Evolutionary conservation across 1,140 invertebrate genomes (phyloP).

Genomic region (Bombus turneri): DNA sequence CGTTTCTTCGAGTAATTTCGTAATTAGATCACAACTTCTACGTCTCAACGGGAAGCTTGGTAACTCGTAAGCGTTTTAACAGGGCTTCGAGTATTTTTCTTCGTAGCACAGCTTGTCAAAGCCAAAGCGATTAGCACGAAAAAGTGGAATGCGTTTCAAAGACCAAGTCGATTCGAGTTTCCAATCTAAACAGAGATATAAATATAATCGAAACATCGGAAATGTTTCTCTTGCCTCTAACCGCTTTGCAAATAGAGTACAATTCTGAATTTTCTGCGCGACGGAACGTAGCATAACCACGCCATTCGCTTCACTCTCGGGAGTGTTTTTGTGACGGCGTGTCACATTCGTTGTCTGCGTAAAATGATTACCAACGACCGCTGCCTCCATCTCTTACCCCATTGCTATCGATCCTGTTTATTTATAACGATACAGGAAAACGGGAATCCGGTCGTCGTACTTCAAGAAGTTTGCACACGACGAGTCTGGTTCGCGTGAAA

Average conservation of each 20-base stretch:
- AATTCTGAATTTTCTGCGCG: background rate
- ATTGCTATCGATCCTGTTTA: slow-evolving; percentile 43
- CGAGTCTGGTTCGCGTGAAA: background rate
- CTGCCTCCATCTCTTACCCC: background rate
- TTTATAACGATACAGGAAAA: slow-evolving; percentile 63
- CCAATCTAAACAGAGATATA: background rate
- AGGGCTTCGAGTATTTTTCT: too few species aligned
- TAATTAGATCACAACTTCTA: background rate
- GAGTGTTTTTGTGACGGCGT: background rate
- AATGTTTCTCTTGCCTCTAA: background rate
- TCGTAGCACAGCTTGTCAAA: background rate
- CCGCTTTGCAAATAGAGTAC: background rate
- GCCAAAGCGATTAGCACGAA: background rate
- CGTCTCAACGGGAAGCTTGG: too few species aligned
- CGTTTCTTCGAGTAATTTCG: background rate
- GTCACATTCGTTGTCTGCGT: slow-evolving; percentile 41
- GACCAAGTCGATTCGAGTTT: background rate
- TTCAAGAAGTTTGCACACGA: background rate
- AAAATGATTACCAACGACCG: slow-evolving; percentile 52
- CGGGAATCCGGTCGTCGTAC: slow-evolving; percentile 22
- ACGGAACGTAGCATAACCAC: background rate
- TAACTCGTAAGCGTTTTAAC: too few species aligned
- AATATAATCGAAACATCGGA: background rate
- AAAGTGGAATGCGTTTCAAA: background rate
- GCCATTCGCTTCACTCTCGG: background rate